These are phyloP conservation scores for Tachyglossus aculeatus DNA, from an alignment of 2,797 vertebrate genomes.

Conservation along the genomic window DNA sequence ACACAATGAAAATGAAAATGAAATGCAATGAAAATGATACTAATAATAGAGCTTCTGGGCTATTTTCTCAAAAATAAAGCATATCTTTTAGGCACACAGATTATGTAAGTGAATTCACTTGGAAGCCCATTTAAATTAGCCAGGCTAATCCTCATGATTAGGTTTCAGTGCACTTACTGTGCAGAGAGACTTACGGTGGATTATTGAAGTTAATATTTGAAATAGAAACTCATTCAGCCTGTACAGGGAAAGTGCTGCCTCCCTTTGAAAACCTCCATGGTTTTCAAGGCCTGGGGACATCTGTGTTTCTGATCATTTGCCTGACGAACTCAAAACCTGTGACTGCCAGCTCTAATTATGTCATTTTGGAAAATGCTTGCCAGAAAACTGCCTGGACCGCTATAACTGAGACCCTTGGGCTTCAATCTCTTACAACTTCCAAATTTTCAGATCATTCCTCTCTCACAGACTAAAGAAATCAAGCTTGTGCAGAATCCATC, in stretches of 20 bases:
- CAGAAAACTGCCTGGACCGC: neutral
- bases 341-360: slow-evolving; percentile 13
- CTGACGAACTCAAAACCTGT: neutral
- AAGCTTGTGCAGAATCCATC: too few species aligned
- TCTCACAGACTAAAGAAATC: too few species aligned
- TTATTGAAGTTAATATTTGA: neutral
- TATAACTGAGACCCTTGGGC: too few species aligned
- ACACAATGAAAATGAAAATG: too few species aligned
- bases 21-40: neutral
- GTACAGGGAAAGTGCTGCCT: neutral
- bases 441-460: too few species aligned
- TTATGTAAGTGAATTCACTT: neutral
- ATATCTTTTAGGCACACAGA: neutral
- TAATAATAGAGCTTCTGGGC: neutral
- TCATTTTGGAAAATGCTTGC: slow-evolving; percentile 10
- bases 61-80: neutral
- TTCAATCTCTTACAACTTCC: too few species aligned
- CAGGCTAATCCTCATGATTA: neutral
- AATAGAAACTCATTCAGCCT: neutral
- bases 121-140: slow-evolving; percentile 18
- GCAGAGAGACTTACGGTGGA: neutral
- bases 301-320: slow-evolving; percentile 2
- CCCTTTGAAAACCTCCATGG: neutral
- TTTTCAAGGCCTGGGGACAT: neutral
- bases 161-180: neutral